Evolutionary conservation across 2,797 vertebrate species (phyloP).

Genomic region (Cryptoprocta ferox): DNA sequence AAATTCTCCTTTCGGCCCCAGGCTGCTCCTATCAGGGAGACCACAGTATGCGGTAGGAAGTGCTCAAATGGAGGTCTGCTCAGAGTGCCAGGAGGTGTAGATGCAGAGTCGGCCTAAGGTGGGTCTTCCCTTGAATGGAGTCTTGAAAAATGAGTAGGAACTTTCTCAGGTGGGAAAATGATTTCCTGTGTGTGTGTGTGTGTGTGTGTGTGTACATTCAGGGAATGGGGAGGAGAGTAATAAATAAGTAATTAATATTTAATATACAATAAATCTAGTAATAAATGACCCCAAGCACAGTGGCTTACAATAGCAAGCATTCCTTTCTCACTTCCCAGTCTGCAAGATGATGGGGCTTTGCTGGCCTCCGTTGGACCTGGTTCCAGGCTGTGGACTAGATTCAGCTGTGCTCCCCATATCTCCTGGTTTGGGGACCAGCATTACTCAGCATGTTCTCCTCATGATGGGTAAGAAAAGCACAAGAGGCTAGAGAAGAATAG

Average conservation of each 20-base stretch:
- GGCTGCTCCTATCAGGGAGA: background rate
- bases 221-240: background rate
- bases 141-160: background rate
- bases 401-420: background rate
- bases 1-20: background rate
- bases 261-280: background rate
- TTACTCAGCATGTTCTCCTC: background rate
- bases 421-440: background rate
- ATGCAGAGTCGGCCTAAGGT: accelerated
- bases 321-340: background rate
- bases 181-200: background rate
- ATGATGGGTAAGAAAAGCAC: background rate
- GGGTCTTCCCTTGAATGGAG: background rate
- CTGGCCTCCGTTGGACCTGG: background rate
- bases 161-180: background rate
- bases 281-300: background rate
- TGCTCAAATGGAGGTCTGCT: background rate
- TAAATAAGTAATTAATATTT: background rate
- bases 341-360: background rate
- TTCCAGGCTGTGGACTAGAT: background rate
- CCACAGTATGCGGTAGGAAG: accelerated
- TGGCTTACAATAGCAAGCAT: background rate
- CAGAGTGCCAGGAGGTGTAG: background rate
- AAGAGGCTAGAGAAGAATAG: background rate
- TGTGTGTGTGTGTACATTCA: background rate